Evolutionary conservation across 2,888 invertebrate species (phyloP), one percentile per base, ranked within the genome.

Genomic region (Elgonia sp.): DNA sequence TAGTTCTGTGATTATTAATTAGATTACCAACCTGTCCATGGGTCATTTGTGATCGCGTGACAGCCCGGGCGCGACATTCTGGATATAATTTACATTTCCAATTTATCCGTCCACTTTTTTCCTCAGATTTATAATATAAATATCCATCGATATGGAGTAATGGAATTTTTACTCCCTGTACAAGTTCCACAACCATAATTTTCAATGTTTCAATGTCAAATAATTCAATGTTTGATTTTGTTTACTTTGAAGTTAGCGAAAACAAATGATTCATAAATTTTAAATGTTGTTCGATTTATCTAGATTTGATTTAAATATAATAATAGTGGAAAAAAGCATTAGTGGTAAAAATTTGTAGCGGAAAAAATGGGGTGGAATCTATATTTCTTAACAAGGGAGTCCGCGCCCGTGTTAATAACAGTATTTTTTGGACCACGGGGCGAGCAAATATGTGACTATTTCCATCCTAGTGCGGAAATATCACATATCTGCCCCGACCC

Each of bases 121-220:
- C 72, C 37, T 67, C 57, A 1, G 60, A 53, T 69, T 80, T 80
- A 46, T 67, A 39, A 60, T 55, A 80, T 5, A 80, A 14, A 57
- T 65, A 80, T 39, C 79, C 79, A 80, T 80, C 57, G 14, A 80
- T 80, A 69, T 80, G 79, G 3, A 80, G 67, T 8, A 80, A 67
- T 39, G 79, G 79, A 40, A 57, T 80, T 69, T 80, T 80, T 5
- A 4, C n/a, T 20, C 73, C 82, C 16, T 57, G 18, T 29, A 82
- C 39, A n/a, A 82, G 40, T 57, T 82, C 82, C 5, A 82, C 82
- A 63, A 70, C 73, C 82, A 82, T 73, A 12, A 55, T 42, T 18
- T n/a, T n/a, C n/a, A n/a, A n/a, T n/a, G n/a, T n/a, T n/a, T n/a
- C n/a, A n/a, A n/a, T n/a, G n/a, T n/a, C n/a, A n/a, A 42, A 50